phyloP scores from a whole-genome alignment of 2,113 vertebrate genomes.

The Psilopogon haemacephalus region DNA sequence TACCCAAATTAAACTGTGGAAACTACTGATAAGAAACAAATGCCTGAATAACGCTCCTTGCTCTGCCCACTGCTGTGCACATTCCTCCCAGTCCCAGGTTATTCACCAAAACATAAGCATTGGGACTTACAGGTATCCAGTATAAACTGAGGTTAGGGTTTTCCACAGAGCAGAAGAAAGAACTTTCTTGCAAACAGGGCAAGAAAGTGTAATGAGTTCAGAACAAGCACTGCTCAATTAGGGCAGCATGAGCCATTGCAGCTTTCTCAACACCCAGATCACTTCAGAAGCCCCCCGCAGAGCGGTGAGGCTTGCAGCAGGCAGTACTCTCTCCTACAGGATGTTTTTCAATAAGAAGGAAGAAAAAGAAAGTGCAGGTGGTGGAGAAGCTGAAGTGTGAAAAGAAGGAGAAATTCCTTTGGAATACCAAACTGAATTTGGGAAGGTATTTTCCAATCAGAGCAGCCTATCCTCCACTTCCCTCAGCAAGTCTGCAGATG shows the following conservation, averaged over 20 bases:
- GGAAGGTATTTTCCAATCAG: not conserved
- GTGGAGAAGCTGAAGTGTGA: not conserved
- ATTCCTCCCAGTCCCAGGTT: not conserved
- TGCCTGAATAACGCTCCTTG: not conserved
- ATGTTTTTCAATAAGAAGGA: not conserved
- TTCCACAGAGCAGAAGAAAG: not conserved
- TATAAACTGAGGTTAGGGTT: not conserved
- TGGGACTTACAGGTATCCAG: not conserved
- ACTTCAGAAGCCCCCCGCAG: not conserved
- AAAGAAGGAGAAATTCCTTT: not conserved
- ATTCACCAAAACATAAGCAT: not conserved
- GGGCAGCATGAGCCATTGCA: rapidly evolving
- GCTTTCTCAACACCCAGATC: not conserved
- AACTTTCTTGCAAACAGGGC: not conserved
- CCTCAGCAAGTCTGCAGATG: too few species aligned
- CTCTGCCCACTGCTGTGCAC: not conserved
- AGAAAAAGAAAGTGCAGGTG: not conserved
- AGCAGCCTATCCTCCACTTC: not conserved
- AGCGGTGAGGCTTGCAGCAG: not conserved
- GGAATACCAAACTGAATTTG: not conserved
- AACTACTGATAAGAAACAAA: not conserved
- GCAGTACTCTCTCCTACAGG: not conserved
- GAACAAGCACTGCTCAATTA: not conserved
- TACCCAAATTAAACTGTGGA: not conserved
- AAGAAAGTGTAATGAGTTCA: not conserved